Evolutionary conservation across 2,888 invertebrate genomes (phyloP).

Genomic region (Eristalis pertinax): DNA sequence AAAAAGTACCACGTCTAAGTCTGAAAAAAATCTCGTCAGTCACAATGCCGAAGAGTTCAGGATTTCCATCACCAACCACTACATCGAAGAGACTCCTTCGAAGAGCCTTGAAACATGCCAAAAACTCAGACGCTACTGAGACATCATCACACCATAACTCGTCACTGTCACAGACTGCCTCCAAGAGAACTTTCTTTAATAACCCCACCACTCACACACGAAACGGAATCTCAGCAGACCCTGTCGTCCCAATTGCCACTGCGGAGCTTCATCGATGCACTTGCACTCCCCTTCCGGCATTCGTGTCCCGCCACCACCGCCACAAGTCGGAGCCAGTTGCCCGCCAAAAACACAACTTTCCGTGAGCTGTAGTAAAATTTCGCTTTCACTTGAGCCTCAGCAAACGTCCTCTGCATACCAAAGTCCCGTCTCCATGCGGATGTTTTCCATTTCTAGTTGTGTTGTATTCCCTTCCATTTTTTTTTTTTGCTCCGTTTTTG

Average conservation of each 20-base stretch:
- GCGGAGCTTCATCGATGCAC: not conserved
- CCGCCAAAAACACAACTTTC: constrained; percentile 54
- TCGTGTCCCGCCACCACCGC: not conserved
- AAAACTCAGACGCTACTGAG: too few relatives aligned
- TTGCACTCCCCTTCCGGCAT: too few relatives aligned
- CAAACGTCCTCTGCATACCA: constrained; percentile 79
- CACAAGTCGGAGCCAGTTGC: constrained; percentile 35
- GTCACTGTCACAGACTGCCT: too few relatives aligned
- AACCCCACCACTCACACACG: not conserved
- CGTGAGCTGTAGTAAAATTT: constrained; percentile 59
- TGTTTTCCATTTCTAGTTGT: constrained; percentile 3
- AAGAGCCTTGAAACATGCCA: too few relatives aligned
- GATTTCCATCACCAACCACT: too few relatives aligned
- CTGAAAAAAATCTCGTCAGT: too few relatives aligned
- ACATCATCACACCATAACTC: too few relatives aligned
- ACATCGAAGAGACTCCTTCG: too few relatives aligned
- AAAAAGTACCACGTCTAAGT: too few relatives aligned
- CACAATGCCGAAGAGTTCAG: too few relatives aligned
- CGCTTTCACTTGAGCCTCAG: constrained; percentile 70
- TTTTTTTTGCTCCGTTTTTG: constrained; percentile 4
- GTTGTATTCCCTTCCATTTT: not conserved
- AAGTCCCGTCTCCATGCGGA: constrained; percentile 68
- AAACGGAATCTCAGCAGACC: not conserved
- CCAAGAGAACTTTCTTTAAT: not conserved
- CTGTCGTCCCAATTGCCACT: not conserved